Evolutionary conservation across 2,797 vertebrate genomes (phyloP).

Genomic region (Pseudotriccus pelzelni): DNA sequence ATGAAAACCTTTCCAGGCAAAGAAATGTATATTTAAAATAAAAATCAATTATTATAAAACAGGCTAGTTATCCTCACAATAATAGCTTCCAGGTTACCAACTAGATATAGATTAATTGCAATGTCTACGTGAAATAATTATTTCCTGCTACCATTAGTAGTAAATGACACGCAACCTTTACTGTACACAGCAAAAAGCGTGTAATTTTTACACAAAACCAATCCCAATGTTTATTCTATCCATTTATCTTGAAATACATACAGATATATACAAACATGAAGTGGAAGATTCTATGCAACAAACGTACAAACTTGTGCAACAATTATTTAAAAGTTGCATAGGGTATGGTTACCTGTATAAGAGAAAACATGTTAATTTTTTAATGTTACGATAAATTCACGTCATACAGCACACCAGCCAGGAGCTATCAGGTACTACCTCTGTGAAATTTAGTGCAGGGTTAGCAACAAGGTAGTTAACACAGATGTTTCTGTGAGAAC

Average conservation of each 20-base stretch:
- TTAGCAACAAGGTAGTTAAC: conserved; percentile 78
- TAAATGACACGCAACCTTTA: not conserved
- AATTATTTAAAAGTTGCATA: not conserved
- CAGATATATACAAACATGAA: not conserved
- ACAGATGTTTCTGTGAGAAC: conserved; percentile 84
- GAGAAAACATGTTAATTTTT: conserved; percentile 50
- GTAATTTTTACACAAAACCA: not conserved
- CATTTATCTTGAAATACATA: not conserved
- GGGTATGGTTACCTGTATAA: not conserved
- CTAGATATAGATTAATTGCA: not conserved
- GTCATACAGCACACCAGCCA: conserved; percentile 49
- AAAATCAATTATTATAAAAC: not conserved
- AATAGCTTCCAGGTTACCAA: not conserved
- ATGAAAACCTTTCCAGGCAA: not conserved
- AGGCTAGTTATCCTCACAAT: not conserved
- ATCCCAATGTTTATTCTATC: not conserved
- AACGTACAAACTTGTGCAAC: not conserved
- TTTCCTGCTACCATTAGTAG: conserved; percentile 30
- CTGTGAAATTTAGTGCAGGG: conserved; percentile 79
- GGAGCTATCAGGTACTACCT: conserved; percentile 38
- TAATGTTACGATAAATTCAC: conserved; percentile 45
- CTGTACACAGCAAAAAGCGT: not conserved
- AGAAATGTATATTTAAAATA: not conserved
- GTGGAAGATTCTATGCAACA: not conserved
- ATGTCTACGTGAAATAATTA: not conserved